These are phyloP conservation scores for Patagioenas fasciata DNA, from an alignment of 2,113 vertebrate species.

Conservation along the genomic window DNA sequence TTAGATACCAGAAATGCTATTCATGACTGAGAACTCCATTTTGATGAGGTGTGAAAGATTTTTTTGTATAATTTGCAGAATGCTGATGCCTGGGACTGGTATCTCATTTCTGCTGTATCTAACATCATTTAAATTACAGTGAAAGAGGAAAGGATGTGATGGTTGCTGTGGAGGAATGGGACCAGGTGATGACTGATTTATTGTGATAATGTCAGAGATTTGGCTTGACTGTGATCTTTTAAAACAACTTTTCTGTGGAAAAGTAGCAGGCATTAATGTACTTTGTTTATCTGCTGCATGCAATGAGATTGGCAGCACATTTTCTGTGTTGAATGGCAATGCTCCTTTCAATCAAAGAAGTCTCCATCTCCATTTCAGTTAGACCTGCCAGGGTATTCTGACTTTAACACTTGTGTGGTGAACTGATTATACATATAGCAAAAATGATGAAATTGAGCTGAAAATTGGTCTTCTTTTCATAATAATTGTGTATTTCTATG, in stretches of 20 bases:
- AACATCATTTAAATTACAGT: not conserved
- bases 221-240: not conserved
- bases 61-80: not conserved
- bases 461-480: not conserved
- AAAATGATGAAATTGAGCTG: not conserved
- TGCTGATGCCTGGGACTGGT: not conserved
- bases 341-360: rapidly evolving
- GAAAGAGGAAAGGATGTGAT: not conserved
- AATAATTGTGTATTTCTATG: not conserved
- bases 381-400: not conserved
- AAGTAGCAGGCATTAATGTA: not conserved
- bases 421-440: not conserved
- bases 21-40: not conserved
- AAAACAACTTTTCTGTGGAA: not conserved
- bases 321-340: not conserved
- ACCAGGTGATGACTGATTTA: not conserved
- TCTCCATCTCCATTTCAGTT: not conserved
- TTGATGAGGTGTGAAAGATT: not conserved
- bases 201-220: not conserved
- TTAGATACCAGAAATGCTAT: not conserved
- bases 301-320: not conserved
- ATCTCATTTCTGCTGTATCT: not conserved
- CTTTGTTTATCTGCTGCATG: not conserved
- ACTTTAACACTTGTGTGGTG: not conserved
- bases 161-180: not conserved